Evolutionary conservation across 2,113 vertebrate species (phyloP).

Genomic region (Microtus montanus): DNA sequence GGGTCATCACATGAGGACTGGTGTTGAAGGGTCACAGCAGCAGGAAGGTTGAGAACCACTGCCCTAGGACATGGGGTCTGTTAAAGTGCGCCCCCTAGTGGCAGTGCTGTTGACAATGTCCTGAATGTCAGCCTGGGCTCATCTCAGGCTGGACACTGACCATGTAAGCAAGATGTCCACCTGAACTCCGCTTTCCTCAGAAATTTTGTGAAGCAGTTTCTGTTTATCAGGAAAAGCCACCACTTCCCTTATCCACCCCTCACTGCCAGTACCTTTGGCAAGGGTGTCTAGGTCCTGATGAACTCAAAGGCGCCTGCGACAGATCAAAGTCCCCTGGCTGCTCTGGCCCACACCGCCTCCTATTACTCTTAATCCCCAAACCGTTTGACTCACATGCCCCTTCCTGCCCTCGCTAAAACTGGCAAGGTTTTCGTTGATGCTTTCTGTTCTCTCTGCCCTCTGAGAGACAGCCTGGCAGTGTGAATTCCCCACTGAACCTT

Average conservation of each 20-base stretch:
- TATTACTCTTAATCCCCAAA: neutral
- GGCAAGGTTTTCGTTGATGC: neutral
- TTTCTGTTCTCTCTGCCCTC: neutral
- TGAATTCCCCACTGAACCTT: neutral
- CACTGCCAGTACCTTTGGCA: neutral
- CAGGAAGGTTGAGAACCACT: neutral
- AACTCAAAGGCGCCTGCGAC: neutral
- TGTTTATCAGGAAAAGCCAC: neutral
- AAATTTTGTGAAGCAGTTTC: neutral
- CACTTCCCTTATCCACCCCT: neutral
- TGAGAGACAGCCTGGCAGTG: neutral
- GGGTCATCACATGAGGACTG: neutral
- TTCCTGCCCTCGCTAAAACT: neutral
- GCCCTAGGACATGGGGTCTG: neutral
- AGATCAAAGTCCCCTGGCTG: neutral
- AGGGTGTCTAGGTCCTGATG: neutral
- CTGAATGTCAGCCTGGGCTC: neutral
- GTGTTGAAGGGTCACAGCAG: neutral
- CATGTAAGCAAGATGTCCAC: neutral
- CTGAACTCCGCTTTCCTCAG: neutral
- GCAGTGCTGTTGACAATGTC: neutral
- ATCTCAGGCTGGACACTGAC: neutral
- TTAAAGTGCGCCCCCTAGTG: too few species aligned
- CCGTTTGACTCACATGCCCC: neutral
- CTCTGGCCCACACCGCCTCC: neutral